Percentiles rank a stretch among this genome's conserved stretches.
These are phyloP conservation scores for Bubo scandiacus DNA, from an alignment of 2,113 vertebrate genomes.

Conservation along the genomic window DNA sequence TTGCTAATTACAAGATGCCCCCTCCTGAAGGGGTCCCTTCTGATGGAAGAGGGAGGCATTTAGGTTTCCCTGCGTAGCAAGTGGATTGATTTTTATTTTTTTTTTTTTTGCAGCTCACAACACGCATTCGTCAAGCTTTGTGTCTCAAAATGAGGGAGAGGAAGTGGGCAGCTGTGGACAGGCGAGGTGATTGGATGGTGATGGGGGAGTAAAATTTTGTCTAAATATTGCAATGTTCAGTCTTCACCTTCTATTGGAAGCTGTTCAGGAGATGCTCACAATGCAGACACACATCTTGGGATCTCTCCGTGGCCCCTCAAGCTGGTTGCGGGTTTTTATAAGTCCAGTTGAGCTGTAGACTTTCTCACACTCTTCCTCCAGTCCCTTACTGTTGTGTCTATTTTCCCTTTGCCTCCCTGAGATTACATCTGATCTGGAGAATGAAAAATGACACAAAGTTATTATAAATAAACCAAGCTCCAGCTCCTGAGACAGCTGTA, in stretches of 20 bases:
- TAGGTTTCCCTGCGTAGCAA: neutral
- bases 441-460: slow-evolving; percentile 23
- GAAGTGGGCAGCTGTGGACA: neutral
- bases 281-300: accelerated
- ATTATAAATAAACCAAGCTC: neutral
- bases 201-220: neutral
- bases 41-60: neutral
- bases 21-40: neutral
- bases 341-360: neutral
- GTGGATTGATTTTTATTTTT: neutral
- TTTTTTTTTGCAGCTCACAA: neutral
- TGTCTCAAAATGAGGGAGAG: neutral
- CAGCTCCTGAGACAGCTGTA: slow-evolving; percentile 12
- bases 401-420: neutral
- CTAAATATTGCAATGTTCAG: neutral
- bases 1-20: neutral
- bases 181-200: accelerated
- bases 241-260: neutral
- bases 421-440: slow-evolving; percentile 15
- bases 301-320: neutral
- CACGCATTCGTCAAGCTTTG: neutral
- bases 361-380: neutral
- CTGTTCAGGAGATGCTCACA: neutral
- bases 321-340: neutral
- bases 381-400: neutral